Evolutionary conservation across 2,113 vertebrate genomes (phyloP), one percentile per base, ranked within the genome.

Genomic region (Nicator chloris): DNA sequence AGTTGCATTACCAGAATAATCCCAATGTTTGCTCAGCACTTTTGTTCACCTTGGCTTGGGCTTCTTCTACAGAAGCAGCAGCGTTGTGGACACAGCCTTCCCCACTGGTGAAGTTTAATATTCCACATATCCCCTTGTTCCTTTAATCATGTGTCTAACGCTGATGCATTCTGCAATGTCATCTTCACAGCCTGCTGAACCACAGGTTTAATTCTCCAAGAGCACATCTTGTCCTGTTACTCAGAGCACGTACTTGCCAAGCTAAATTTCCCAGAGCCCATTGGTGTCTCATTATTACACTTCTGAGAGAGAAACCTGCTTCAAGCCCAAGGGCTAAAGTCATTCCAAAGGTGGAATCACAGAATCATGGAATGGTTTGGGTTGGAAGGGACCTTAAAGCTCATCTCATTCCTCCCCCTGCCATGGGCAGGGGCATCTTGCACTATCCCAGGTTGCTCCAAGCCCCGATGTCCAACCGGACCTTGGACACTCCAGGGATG

Each of bases 371-470:
- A 15, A 16, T 59, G 33, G 15, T 39, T 51, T 50, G 35, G 5
- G 31, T 33, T 73, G 27, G 44, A 65, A 81, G 30, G 27, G 23
- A 33, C 19, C 10, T 73, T 51, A 39, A 81, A 81, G 18, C 8
- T 28, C 44, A 28, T 33, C 51, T 15, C 4, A 15, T 51, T 2
- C 37, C 35, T 11, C 4, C 16, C 30, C 35, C 30, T 71, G 35
- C 42, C 24, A 12, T 12, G 17, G 28, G 30, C 40, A 56, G 56
- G 39, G 49, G 18, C 57, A 40, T 1, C 24, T 56, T 8, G 20
- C 7, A 3, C 31, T 3, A 0, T 7, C 3, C 35, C 31, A 49
- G 31, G 13, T 0, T 47, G n/a, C 21, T 50, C 66, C 31, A 64
- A 80, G 17, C 26, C 3, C 26, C 0, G 22, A 2, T 24, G 1